Conservation (phyloP, 2,797 vertebrate genomes). For the Neosalanx taihuensis region DNA sequence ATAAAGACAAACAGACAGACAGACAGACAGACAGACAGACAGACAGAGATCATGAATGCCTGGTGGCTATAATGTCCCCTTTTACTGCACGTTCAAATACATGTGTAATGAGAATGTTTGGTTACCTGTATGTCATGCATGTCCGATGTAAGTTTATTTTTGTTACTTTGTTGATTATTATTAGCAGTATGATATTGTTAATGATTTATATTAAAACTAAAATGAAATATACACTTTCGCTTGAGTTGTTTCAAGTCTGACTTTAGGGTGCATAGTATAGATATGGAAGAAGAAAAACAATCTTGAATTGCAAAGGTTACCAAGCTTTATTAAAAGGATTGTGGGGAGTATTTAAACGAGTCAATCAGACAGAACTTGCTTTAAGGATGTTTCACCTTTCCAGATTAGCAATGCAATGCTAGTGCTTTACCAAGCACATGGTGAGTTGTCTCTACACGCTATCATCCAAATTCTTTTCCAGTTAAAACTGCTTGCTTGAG, state of each 20-base stretch:
- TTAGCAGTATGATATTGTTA: constrained; percentile 24
- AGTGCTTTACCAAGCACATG: no score
- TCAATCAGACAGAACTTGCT: no score
- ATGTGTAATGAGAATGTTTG: constrained; percentile 47
- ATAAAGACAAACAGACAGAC: constrained; percentile 12
- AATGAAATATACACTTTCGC: constrained; percentile 28
- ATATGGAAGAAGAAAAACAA: no score
- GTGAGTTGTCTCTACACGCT: no score
- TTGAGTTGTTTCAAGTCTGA: no score
- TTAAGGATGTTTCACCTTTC: no score
- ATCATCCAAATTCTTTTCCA: no score
- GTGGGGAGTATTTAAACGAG: no score
- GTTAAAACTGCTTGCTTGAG: no score
- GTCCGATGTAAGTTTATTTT: constrained; percentile 52
- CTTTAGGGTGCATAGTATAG: no score
- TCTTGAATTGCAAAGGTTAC: no score
- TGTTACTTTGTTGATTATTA: constrained; percentile 47
- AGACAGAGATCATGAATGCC: constrained; percentile 5
- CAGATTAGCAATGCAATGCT: no score
- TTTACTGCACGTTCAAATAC: constrained; percentile 10
- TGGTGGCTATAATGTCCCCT: constrained; percentile 26
- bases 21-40: constrained; percentile 12
- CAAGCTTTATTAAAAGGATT: not conserved
- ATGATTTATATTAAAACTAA: constrained; percentile 63
- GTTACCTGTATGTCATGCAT: constrained; percentile 41